phyloP scores from a whole-genome alignment of 2,797 vertebrate genomes.

The Ceyx erithaca region DNA sequence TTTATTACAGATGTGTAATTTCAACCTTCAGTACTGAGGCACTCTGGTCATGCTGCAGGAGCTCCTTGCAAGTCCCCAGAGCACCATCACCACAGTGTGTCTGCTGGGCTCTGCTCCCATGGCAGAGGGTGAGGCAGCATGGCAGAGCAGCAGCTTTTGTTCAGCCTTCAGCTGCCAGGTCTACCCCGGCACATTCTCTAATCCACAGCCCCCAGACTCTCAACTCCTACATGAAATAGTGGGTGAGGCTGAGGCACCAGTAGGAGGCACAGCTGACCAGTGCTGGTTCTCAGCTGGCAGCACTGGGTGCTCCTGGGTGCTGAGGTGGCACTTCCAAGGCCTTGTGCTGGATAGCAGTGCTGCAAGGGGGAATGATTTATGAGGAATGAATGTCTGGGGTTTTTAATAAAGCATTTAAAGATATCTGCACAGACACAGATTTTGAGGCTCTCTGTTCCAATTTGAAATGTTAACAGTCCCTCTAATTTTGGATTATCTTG shows the following conservation, averaged over 20 bases:
- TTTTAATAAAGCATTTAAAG: conserved; percentile 60
- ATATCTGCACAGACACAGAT: conserved; percentile 32
- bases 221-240: accelerated
- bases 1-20: neutral
- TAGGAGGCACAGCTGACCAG: accelerated
- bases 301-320: neutral
- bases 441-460: conserved; percentile 25
- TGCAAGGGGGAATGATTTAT: conserved; percentile 54
- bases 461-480: conserved; percentile 59
- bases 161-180: neutral
- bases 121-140: accelerated
- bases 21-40: neutral
- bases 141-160: neutral
- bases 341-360: conserved; percentile 41
- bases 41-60: neutral
- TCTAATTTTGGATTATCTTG: conserved; percentile 63
- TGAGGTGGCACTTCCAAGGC: conserved; percentile 66
- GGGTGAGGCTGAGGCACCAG: neutral
- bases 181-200: accelerated
- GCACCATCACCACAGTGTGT: accelerated
- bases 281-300: conserved; percentile 28
- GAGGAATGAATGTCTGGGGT: conserved; percentile 56
- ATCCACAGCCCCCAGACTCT: accelerated
- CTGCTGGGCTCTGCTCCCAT: accelerated
- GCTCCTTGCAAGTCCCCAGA: neutral